Evolutionary conservation across 2,113 vertebrate species (phyloP).

Genomic region (Platysteira castanea): DNA sequence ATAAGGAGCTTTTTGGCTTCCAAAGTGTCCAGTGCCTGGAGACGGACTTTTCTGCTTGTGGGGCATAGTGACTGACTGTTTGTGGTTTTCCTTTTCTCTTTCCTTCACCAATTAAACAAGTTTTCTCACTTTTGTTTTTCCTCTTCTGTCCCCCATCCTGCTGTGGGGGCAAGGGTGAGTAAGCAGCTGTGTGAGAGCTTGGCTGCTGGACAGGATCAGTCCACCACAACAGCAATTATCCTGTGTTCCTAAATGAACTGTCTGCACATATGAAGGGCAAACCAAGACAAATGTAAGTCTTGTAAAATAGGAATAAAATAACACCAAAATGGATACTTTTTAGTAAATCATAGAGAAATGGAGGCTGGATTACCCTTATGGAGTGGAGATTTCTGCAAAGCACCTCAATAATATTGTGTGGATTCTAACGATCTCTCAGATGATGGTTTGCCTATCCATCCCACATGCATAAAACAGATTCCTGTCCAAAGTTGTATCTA

Average conservation of each 20-base stretch:
- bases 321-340: not conserved
- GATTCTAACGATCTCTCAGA: not conserved
- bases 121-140: not conserved
- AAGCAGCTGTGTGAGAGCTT: not conserved
- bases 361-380: not conserved
- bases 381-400: not conserved
- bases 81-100: not conserved
- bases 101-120: not conserved
- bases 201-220: not conserved
- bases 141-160: not conserved
- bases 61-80: not conserved
- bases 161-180: not conserved
- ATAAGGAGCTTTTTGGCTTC: not conserved
- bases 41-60: not conserved
- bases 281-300: not conserved
- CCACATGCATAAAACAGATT: not conserved
- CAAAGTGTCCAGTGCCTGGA: not conserved
- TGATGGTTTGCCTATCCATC: not conserved
- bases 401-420: not conserved
- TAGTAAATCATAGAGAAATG: not conserved
- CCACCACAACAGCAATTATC: not conserved
- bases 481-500: slow-evolving; percentile 15
- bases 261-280: not conserved
- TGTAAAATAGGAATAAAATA: not conserved
- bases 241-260: not conserved